Base-by-base conservation (phyloP, 2,797 vertebrate species). In the Decapterus maruadsi region DNA sequence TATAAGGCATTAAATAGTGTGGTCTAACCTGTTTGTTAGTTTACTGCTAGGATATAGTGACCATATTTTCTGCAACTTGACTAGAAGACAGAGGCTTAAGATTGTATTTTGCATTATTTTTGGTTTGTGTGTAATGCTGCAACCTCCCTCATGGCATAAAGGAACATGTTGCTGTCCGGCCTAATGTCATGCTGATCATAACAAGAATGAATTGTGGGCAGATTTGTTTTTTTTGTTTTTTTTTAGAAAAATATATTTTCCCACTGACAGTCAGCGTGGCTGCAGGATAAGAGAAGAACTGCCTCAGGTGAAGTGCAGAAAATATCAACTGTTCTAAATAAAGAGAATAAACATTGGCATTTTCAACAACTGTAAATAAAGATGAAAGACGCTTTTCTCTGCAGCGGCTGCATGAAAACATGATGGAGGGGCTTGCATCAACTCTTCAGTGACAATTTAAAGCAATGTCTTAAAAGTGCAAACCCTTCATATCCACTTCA, bases 281-380 rank as follows among this genome's bases (percentile, higher is more conserved):
- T 34, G 48, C 11, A 2, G 2, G 22, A 0, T 20, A 16, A 9
- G 55, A 40, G 20, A 36, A 50, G 45, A 62, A 61, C 56, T 63
- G 20, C 64, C 7, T 11, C 14, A 11, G 26, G 48, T 61, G 31
- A 40, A 2, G 55, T 9, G 11, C 4, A 60, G 10, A 78, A 12
- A 12, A 6, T 3, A 34, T 53, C 63, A 78, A 48, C 77, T 54
- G 59, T 17, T 75, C 31, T 8, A 68, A 82, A 80, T 68, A 77
- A 77, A 68, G 50, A 16, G 11, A 45, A 7, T 45, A 19, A 13
- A 56, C 17, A 60, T 31, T 64, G 34, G 42, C 38, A 38, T 12
- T 69, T 60, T 66, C 26, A 62, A 12, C 55, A 60, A 11, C 6
- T 61, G 60, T 20, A 55, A n/a, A 38, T 26, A 58, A 29, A 58